These are phyloP conservation scores for Drosophila takahashii DNA, from an alignment of 1,140 invertebrate genomes.

Conservation along the genomic window DNA sequence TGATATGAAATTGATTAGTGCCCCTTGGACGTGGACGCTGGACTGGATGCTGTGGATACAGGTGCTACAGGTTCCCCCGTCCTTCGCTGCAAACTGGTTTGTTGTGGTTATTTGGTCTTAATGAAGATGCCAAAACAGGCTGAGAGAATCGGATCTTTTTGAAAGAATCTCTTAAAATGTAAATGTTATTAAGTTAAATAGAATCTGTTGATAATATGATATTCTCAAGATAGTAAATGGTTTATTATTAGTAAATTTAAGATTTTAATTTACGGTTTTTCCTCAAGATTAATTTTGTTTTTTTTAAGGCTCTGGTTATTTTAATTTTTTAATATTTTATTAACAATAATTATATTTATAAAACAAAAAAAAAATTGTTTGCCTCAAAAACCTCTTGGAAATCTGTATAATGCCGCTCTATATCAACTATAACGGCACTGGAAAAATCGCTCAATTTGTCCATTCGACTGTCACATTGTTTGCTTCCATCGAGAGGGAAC, in stretches of 20 bases:
- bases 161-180: background rate
- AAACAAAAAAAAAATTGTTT: too few species aligned
- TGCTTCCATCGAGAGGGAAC: constrained; percentile 38
- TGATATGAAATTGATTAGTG: constrained; percentile 85
- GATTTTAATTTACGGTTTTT: too few species aligned
- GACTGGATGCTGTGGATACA: constrained; percentile 30
- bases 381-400: too few species aligned
- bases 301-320: too few species aligned
- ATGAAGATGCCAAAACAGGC: constrained; percentile 33
- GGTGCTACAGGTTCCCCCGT: constrained; percentile 40
- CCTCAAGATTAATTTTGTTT: too few species aligned
- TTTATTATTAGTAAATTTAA: too few species aligned
- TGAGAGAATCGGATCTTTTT: background rate
- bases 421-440: constrained; percentile 10
- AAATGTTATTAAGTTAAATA: background rate
- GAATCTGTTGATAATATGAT: background rate
- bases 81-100: constrained; percentile 32
- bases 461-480: constrained; percentile 51
- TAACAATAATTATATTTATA: too few species aligned
- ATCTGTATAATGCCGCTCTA: background rate
- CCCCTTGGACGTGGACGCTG: constrained; percentile 41
- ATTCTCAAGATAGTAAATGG: too few species aligned
- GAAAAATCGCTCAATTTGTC: constrained; percentile 62
- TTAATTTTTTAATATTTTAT: too few species aligned
- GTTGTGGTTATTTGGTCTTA: constrained; percentile 13